Evolutionary conservation across 1,140 invertebrate species (phyloP).

Genomic region (Brachionus paranguensis): DNA sequence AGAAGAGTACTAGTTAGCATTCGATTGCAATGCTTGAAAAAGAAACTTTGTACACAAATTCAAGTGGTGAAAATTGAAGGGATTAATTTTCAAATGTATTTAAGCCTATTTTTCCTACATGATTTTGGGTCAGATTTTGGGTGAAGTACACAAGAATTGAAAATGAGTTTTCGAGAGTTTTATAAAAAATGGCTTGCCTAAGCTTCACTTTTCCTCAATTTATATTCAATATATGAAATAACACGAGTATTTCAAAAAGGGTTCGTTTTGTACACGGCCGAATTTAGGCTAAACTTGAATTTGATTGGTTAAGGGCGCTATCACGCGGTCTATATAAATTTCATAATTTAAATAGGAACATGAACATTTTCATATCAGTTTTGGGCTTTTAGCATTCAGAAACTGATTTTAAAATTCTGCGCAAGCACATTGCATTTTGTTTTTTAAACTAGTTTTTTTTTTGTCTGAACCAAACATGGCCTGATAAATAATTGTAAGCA

Average conservation of each 20-base stretch:
- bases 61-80: too few species aligned
- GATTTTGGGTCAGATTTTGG: background rate
- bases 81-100: too few species aligned
- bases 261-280: background rate
- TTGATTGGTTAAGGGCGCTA: background rate
- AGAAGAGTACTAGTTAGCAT: too few species aligned
- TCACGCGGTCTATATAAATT: background rate
- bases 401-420: background rate
- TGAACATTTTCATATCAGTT: background rate
- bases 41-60: too few species aligned
- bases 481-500: background rate
- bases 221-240: background rate
- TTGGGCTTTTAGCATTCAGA: background rate
- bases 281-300: background rate
- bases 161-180: background rate
- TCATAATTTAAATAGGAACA: background rate
- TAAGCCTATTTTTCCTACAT: background rate
- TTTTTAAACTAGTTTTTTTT: background rate
- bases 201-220: slow-evolving; percentile 6
- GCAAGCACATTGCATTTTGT: background rate
- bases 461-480: background rate
- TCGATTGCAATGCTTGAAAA: too few species aligned
- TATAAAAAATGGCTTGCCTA: background rate
- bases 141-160: background rate
- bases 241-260: background rate